Percentiles rank a stretch among this genome's conserved stretches.
These are phyloP conservation scores for Erythrocercus mccallii DNA, from an alignment of 2,113 vertebrate genomes.

Conservation along the genomic window DNA sequence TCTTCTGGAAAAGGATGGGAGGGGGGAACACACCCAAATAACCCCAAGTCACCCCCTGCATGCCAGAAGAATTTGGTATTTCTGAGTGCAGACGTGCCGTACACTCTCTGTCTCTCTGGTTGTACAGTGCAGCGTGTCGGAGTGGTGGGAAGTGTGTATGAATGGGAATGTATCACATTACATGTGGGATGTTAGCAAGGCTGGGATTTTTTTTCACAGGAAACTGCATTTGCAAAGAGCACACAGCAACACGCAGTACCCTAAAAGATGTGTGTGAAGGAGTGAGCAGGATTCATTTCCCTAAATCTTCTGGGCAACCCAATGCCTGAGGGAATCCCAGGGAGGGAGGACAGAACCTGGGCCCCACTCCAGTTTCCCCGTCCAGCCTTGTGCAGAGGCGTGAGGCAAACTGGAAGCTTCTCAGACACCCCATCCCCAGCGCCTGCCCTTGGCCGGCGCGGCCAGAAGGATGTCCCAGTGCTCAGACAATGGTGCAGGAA, in stretches of 20 bases:
- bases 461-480: not conserved
- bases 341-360: not conserved
- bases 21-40: not conserved
- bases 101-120: not conserved
- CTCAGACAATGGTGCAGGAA: conserved; percentile 45
- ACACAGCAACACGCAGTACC: conserved; percentile 5
- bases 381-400: not conserved
- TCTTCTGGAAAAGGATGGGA: conserved; percentile 13
- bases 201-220: conserved; percentile 54
- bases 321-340: not conserved
- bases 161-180: conserved; percentile 41
- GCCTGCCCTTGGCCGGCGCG: not conserved
- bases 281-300: not conserved
- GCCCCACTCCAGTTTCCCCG: not conserved
- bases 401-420: not conserved
- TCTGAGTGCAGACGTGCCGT: conserved; percentile 1
- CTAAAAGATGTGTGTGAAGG: not conserved
- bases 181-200: conserved; percentile 51
- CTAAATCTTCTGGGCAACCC: conserved; percentile 7
- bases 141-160: conserved; percentile 49
- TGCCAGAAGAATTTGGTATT: not conserved
- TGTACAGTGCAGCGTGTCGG: conserved; percentile 4
- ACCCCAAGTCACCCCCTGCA: not conserved
- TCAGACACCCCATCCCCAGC: not conserved
- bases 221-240: conserved; percentile 46